These are phyloP conservation scores for Halocynthia aurantium DNA, from an alignment of 23 tunicate genomes.

Conservation along the genomic window DNA sequence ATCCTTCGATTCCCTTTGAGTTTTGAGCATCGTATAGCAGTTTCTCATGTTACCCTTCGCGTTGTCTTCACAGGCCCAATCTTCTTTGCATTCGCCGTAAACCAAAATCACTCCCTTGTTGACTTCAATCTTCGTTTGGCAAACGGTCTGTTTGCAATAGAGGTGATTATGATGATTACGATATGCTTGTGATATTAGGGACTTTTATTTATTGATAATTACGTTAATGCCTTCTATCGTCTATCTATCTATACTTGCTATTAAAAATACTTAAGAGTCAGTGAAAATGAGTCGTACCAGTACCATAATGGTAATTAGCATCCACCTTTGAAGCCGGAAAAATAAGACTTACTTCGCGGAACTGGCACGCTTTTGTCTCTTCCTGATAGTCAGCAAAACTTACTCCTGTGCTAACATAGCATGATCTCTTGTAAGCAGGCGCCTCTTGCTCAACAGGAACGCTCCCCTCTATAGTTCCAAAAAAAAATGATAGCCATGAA, in stretches of 20 bases:
- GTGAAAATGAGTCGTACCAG: background rate
- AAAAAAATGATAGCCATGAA: too few relatives aligned
- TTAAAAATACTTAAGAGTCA: too few relatives aligned
- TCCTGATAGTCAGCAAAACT: background rate
- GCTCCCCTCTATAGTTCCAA: too few relatives aligned
- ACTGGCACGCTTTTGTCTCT: constrained; percentile 1
- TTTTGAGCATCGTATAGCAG: background rate
- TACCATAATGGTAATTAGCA: too few relatives aligned
- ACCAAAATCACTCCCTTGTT: background rate
- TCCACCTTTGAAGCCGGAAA: too few relatives aligned
- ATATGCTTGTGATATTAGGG: too few relatives aligned
- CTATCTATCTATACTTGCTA: too few relatives aligned
- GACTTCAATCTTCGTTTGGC: constrained; percentile 16
- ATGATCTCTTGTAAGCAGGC: background rate
- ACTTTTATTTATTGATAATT: too few relatives aligned
- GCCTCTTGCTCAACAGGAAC: background rate
- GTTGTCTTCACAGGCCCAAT: constrained; percentile 1
- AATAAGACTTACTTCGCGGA: constrained; percentile 1
- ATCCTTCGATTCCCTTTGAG: background rate
- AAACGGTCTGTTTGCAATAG: background rate
- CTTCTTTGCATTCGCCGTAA: constrained; percentile 25
- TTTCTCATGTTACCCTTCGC: background rate
- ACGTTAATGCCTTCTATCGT: too few relatives aligned
- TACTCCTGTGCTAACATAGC: constrained; percentile 9
- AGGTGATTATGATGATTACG: background rate